phyloP scores from a whole-genome alignment of 2,113 vertebrate species.

The Hemiprocne comata region DNA sequence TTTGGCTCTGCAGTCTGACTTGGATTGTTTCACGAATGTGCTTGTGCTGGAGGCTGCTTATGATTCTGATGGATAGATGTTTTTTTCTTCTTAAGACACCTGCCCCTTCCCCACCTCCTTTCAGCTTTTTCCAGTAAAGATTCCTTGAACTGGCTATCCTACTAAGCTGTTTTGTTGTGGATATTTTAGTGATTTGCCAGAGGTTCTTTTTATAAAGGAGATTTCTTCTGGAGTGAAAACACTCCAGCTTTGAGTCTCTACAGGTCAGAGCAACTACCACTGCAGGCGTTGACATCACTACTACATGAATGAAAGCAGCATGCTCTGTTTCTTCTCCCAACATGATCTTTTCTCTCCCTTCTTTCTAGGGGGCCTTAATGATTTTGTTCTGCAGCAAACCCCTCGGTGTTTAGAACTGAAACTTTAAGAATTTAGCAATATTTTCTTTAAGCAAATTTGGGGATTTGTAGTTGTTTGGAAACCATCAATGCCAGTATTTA shows the following conservation, averaged over 20 bases:
- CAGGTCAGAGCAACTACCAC: constrained; percentile 66
- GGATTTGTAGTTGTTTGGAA: background rate
- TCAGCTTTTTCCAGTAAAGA: background rate
- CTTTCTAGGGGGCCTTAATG: background rate
- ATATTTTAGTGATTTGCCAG: background rate
- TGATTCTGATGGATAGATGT: constrained; percentile 12
- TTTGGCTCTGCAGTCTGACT: constrained; percentile 61
- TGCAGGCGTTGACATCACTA: constrained; percentile 76
- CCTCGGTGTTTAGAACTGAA: background rate
- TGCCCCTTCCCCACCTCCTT: constrained; percentile 42
- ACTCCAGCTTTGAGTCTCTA: constrained; percentile 36
- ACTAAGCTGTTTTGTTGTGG: background rate
- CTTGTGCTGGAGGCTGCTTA: constrained; percentile 14
- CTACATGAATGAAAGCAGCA: constrained; percentile 70
- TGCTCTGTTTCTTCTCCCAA: constrained; percentile 23
- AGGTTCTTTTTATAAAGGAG: background rate
- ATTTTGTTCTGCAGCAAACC: background rate
- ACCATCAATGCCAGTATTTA: background rate
- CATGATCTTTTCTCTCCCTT: background rate
- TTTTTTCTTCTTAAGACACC: constrained; percentile 37
- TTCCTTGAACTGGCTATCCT: constrained; percentile 15
- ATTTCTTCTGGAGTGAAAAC: constrained; percentile 6
- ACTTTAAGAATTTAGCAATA: background rate
- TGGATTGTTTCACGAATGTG: background rate
- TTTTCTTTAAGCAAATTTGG: background rate